Conservation (phyloP, 2,797 vertebrate genomes). For the Halcyon leucocephala region DNA sequence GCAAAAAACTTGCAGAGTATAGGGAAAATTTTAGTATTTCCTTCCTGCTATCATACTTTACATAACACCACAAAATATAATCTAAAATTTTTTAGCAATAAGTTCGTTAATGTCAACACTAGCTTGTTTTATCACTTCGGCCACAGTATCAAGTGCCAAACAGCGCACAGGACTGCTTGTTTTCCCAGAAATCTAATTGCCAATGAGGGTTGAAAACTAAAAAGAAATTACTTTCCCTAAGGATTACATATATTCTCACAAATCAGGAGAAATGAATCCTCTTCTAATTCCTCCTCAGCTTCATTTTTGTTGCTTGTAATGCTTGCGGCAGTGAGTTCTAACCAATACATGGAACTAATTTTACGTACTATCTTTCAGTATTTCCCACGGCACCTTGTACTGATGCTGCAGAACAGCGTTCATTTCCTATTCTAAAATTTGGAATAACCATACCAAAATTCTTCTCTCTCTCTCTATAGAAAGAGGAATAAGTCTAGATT, state of each 20-base stretch:
- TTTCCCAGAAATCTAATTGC: neutral
- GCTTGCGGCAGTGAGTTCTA: neutral
- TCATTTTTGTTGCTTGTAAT: neutral
- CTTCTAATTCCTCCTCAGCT: neutral
- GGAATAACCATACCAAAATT: neutral
- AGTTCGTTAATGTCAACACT: neutral
- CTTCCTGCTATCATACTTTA: neutral
- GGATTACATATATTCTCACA: neutral
- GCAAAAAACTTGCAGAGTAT: neutral
- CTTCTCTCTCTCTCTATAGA: neutral
- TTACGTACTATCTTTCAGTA: neutral
- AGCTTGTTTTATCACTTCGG: neutral
- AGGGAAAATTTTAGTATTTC: neutral
- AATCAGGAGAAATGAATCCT: neutral
- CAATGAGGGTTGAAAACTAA: neutral
- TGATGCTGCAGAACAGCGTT: neutral
- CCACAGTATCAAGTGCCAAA: neutral
- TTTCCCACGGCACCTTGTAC: neutral
- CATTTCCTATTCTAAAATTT: neutral
- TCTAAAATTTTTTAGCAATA: neutral
- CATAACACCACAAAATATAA: neutral
- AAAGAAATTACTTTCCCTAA: neutral
- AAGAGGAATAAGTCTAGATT: neutral
- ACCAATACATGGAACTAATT: neutral
- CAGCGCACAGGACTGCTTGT: neutral